phyloP scores from a whole-genome alignment of 1,140 invertebrate species.

The Drosophila sp. region DNA sequence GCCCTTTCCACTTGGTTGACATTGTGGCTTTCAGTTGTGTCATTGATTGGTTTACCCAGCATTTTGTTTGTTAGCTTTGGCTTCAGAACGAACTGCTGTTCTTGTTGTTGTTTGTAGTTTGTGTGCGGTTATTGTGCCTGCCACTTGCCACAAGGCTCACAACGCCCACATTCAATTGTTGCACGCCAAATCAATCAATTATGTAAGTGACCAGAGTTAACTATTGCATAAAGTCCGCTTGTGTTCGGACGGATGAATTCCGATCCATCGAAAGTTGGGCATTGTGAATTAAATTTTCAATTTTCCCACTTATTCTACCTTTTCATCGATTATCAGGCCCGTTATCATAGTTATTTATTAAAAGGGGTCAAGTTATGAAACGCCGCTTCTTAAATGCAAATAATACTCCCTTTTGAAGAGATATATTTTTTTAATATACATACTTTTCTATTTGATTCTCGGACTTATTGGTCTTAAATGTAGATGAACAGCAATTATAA shows the following conservation, averaged over 20 bases:
- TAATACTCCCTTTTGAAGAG: no score
- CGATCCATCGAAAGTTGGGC: background rate
- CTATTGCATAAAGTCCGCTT: conserved; percentile 50
- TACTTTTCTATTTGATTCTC: no score
- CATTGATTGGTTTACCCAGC: conserved; percentile 80
- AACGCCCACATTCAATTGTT: conserved; percentile 61
- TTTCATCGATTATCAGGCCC: background rate
- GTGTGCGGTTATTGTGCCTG: conserved; percentile 56
- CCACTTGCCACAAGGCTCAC: conserved; percentile 25
- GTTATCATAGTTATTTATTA: no score
- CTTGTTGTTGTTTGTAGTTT: conserved; percentile 17
- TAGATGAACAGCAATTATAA: no score
- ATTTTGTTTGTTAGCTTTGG: conserved; percentile 74
- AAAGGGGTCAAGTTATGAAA: no score
- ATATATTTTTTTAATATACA: no score
- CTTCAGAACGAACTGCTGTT: conserved; percentile 29
- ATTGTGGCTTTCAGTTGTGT: conserved; percentile 77
- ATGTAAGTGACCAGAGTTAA: conserved; percentile 59
- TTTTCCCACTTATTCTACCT: background rate
- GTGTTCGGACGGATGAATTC: background rate
- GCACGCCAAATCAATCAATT: conserved; percentile 78
- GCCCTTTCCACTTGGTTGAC: conserved; percentile 68
- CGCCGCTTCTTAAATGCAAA: no score
- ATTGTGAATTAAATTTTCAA: background rate
- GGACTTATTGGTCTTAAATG: no score